A percentile compares a stretch with the other conserved stretches of the same genome.
phyloP scores from a whole-genome alignment of 2,113 vertebrate species.

The Chaenogobius annularis region DNA sequence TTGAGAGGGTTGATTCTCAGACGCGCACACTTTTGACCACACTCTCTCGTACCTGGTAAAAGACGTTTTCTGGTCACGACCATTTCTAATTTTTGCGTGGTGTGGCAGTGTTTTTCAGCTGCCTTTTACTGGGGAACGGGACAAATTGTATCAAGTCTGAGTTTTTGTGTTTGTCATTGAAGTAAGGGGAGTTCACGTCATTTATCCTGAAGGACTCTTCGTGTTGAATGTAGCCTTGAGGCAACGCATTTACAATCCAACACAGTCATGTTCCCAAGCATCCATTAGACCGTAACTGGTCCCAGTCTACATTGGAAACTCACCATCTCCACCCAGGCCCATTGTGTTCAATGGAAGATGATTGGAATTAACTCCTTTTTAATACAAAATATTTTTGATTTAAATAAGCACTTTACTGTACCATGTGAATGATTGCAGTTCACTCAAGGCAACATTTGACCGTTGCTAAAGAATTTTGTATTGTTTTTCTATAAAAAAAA shows the following conservation, averaged over 20 bases:
- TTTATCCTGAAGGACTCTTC: constrained; percentile 47
- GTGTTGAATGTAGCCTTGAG: constrained; percentile 63
- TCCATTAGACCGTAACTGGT: constrained; percentile 35
- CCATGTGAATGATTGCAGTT: constrained; percentile 89
- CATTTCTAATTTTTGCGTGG: constrained; percentile 61
- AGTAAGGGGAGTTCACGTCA: constrained; percentile 41
- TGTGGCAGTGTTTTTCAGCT: constrained; percentile 55
- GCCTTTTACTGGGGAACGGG: constrained; percentile 51
- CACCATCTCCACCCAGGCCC: constrained; percentile 42
- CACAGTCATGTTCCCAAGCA: constrained; percentile 39
- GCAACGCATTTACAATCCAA: constrained; percentile 52
- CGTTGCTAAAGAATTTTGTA: constrained; percentile 93
- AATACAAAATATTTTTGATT: constrained; percentile 69
- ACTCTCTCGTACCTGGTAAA: constrained; percentile 46
- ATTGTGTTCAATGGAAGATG: constrained; percentile 45
- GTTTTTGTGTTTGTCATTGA: constrained; percentile 57
- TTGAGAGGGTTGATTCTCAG: constrained; percentile 59
- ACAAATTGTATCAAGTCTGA: constrained; percentile 38
- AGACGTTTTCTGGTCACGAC: constrained; percentile 60
- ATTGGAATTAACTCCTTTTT: constrained; percentile 46
- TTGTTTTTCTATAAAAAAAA: constrained; percentile 95
- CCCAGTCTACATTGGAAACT: constrained; percentile 9
- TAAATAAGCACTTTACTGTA: constrained; percentile 94
- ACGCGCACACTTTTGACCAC: constrained; percentile 54
- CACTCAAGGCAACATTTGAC: constrained; percentile 79